Conservation (phyloP, 2,113 vertebrate species). For the Scomber scombrus region DNA sequence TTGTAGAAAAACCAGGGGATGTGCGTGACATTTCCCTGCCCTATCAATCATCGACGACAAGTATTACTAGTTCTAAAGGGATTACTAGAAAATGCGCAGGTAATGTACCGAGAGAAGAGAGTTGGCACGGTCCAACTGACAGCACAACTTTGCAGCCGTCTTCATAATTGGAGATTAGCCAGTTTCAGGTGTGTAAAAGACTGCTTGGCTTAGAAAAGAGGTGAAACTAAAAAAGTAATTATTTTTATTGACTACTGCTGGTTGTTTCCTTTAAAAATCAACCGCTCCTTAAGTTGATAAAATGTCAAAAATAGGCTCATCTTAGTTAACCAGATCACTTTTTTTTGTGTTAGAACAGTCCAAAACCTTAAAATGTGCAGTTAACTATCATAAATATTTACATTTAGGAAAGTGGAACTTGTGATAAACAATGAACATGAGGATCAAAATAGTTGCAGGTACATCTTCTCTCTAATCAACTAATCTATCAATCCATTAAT, state of each 20-base stretch:
- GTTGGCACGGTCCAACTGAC: neutral
- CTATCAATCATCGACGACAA: neutral
- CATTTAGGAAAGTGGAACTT: neutral
- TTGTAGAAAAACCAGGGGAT: conserved; percentile 10
- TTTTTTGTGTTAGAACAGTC: neutral
- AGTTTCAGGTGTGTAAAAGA: no score
- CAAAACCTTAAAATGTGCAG: neutral
- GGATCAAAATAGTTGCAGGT: neutral
- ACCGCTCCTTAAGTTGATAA: no score
- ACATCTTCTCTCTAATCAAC: no score
- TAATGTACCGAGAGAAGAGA: neutral
- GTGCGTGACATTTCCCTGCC: neutral
- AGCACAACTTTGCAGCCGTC: no score
- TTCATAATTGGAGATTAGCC: no score
- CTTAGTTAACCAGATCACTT: no score
- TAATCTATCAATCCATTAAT: neutral
- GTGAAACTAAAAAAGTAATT: no score
- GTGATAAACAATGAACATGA: neutral
- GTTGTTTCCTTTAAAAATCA: no score
- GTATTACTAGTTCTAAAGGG: no score
- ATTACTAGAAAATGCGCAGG: neutral
- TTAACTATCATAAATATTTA: neutral
- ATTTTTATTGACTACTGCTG: no score
- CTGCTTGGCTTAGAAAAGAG: no score
- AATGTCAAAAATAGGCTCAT: no score